These are phyloP conservation scores for Edolisoma coerulescens DNA, from an alignment of 2,113 vertebrate species.

Conservation along the genomic window DNA sequence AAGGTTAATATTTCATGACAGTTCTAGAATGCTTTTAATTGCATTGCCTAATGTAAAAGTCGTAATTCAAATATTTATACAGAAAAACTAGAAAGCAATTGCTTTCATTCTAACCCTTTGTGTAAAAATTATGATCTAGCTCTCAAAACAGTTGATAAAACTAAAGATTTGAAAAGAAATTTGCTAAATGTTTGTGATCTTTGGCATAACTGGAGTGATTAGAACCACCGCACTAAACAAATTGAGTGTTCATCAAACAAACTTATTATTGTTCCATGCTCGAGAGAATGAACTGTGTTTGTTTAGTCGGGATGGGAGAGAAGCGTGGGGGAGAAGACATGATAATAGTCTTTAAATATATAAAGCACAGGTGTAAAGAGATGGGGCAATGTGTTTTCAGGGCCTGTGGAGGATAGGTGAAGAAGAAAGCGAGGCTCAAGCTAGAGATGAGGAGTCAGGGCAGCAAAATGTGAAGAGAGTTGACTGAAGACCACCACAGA, in stretches of 20 bases:
- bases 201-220: slow-evolving; percentile 23
- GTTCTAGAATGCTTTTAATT: background rate
- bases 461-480: background rate
- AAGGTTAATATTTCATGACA: background rate
- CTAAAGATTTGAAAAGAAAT: background rate
- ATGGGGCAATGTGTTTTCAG: background rate
- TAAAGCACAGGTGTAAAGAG: background rate
- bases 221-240: background rate
- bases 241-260: slow-evolving; percentile 16
- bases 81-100: background rate
- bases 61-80: background rate
- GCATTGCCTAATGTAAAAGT: background rate
- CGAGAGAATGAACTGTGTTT: background rate
- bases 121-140: background rate
- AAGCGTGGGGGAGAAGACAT: background rate
- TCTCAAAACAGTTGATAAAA: slow-evolving; percentile 43
- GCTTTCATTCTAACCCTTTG: background rate
- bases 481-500: background rate
- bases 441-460: background rate
- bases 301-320: slow-evolving; percentile 32
- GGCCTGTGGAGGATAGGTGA: background rate
- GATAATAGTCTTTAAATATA: background rate
- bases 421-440: background rate
- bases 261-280: background rate
- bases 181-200: slow-evolving; percentile 30